Evolutionary conservation across 2,797 vertebrate genomes (phyloP), one percentile per base, ranked within the genome.

Genomic region (Pelochelys cantorii): DNA sequence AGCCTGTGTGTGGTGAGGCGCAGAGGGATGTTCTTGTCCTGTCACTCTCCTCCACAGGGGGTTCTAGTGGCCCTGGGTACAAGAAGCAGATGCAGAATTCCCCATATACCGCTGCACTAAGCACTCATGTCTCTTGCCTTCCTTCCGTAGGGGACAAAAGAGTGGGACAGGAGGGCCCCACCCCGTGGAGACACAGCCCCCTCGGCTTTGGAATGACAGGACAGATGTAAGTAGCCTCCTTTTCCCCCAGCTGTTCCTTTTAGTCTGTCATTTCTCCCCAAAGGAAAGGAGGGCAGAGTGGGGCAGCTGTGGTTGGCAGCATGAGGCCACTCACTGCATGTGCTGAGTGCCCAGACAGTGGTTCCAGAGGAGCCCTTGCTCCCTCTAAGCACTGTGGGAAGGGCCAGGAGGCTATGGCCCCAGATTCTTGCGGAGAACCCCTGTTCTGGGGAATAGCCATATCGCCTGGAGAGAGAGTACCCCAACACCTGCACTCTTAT

Each of bases 151-250:
- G 95, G 90, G 91, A 94, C 81, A 79, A 94, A 90, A 95, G 94
- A 90, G 93, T 83, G 93, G 93, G 84, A 31, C 54, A 91, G 83
- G 80, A 91, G 94, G 82, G 52, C 90, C 53, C 10, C 60, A n/a
- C 42, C 79, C 78, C 20, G 1, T 60, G 80, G 8, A 92, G 90
- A 74, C 79, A 54, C 81, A 11, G 90, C 86, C 78, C 17, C 81
- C 92, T 86, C 80, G 22, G 83, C 94, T 90, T 71, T 53, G 91
- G 89, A 90, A 92, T 78, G 0, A 59, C 79, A 82, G 81, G 89
- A 90, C 85, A 2, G 93, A 90, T 75, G 97, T 97, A 91, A 97
- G 96, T 97, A 95, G 42, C 75, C 2, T 0, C 5, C 42, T 27
- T 25, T 75, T 5, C 5, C 1, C 42, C 25, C 12, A 8, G 7